phyloP scores from a whole-genome alignment of 2,113 vertebrate genomes.

The Montifringilla adamsi region DNA sequence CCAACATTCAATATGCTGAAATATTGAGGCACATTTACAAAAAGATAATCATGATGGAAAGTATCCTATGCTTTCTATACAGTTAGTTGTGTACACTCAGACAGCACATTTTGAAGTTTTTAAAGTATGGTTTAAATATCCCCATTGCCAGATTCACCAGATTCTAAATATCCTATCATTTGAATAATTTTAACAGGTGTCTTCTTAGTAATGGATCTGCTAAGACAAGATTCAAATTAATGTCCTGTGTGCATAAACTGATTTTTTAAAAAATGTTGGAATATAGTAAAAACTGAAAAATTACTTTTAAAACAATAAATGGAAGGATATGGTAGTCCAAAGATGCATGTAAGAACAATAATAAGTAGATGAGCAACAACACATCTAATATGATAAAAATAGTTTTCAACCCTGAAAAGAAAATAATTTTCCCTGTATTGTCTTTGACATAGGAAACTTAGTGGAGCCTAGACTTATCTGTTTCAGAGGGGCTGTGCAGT shows the following conservation, averaged over 20 bases:
- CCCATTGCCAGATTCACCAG: neutral
- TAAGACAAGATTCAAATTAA: neutral
- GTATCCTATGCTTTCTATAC: neutral
- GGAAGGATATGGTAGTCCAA: neutral
- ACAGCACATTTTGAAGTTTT: neutral
- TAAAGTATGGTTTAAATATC: neutral
- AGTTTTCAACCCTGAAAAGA: neutral
- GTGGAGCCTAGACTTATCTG: neutral
- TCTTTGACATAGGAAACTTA: neutral
- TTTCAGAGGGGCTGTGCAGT: neutral
- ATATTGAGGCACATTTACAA: neutral
- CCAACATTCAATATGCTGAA: neutral
- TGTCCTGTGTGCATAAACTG: neutral
- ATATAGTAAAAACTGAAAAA: neutral
- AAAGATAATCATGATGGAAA: neutral
- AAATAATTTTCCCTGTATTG: neutral
- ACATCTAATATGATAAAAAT: neutral
- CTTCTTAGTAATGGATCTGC: neutral
- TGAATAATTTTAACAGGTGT: neutral
- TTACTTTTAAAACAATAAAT: neutral
- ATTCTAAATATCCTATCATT: neutral
- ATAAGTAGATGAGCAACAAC: neutral
- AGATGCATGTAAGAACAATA: neutral
- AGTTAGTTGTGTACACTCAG: neutral
- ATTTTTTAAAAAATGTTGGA: accelerated